phyloP scores from a whole-genome alignment of 2,888 invertebrate genomes.

The Halocaridina rubra region DNA sequence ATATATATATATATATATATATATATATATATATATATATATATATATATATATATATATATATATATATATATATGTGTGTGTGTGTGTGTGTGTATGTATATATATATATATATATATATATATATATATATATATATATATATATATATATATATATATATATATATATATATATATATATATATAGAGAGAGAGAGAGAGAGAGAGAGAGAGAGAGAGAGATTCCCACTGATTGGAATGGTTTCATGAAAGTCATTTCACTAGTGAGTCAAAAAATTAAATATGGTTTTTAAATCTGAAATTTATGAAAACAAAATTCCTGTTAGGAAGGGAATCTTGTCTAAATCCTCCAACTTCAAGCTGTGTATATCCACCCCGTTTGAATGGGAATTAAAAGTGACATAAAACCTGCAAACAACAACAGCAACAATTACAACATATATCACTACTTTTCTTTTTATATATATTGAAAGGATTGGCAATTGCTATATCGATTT shows the following conservation, averaged over 20 bases:
- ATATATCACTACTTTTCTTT: too few relatives aligned
- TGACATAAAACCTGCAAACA: too few relatives aligned
- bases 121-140: background rate
- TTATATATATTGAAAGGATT: too few relatives aligned
- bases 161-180: background rate
- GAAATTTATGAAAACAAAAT: background rate
- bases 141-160: background rate
- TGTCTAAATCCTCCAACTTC: too few relatives aligned
- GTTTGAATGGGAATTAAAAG: too few relatives aligned
- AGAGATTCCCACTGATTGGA: background rate
- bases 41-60: background rate
- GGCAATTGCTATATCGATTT: too few relatives aligned
- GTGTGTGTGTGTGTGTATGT: background rate
- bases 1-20: background rate
- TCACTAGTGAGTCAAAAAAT: background rate
- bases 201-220: background rate
- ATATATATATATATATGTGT: background rate
- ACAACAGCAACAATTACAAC: too few relatives aligned
- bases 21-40: background rate
- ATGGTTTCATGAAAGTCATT: background rate
- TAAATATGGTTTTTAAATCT: background rate
- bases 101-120: background rate
- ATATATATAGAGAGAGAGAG: background rate
- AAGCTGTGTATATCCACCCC: too few relatives aligned
- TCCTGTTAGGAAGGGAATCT: background rate